These are phyloP conservation scores for Tinea semifulvella DNA, from an alignment of 2,888 invertebrate genomes.

Conservation along the genomic window DNA sequence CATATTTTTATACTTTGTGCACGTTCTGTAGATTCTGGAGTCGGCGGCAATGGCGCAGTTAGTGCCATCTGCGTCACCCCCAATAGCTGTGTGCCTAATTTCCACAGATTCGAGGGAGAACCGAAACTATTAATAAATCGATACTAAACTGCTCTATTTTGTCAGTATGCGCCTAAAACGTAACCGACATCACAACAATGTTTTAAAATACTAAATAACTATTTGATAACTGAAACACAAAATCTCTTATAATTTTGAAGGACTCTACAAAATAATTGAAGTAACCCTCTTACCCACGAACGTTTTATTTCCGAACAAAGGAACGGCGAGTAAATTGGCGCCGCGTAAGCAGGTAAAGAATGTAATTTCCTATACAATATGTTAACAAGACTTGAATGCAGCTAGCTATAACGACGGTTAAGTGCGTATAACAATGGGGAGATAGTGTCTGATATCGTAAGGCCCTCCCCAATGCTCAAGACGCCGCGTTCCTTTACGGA, in stretches of 20 bases:
- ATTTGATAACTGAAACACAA: too few relatives aligned
- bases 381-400: slow-evolving; percentile 56
- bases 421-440: slow-evolving; percentile 60
- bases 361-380: slow-evolving; percentile 64
- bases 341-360: slow-evolving; percentile 48
- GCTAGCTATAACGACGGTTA: slow-evolving; percentile 51
- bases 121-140: slow-evolving; percentile 42
- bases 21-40: slow-evolving; percentile 25
- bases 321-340: slow-evolving; percentile 29
- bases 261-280: slow-evolving; percentile 1
- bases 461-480: slow-evolving; percentile 29
- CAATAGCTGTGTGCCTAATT: slow-evolving; percentile 52
- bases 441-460: slow-evolving; percentile 46
- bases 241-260: too few relatives aligned
- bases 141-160: not conserved
- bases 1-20: slow-evolving; percentile 56
- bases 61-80: slow-evolving; percentile 59
- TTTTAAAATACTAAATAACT: too few relatives aligned
- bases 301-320: slow-evolving; percentile 11
- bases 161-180: not conserved
- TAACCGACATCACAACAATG: too few relatives aligned
- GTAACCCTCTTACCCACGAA: slow-evolving; percentile 1
- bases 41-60: slow-evolving; percentile 41
- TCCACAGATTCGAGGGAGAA: slow-evolving; percentile 50
- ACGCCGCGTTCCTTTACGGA: slow-evolving; percentile 10